Conservation (phyloP, 2,888 invertebrate genomes). For the Agriopis marginaria region DNA sequence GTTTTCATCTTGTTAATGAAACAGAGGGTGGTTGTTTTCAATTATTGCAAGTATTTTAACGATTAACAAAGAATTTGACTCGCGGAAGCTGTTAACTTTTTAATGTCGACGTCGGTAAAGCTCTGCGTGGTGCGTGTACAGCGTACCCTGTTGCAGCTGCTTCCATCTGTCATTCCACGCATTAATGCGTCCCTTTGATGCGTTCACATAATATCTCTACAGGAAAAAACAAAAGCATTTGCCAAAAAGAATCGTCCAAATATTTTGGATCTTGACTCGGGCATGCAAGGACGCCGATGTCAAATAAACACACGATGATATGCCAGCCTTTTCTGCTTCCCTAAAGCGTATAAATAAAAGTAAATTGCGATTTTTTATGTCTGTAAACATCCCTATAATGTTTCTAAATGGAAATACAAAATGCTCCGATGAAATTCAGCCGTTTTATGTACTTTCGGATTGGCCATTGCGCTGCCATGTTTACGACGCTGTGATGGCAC, state of each 20-base stretch:
- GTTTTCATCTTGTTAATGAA: background rate
- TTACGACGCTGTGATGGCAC: slow-evolving; percentile 47
- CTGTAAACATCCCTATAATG: slow-evolving; percentile 39
- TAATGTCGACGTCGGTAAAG: slow-evolving; percentile 21
- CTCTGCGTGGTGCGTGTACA: slow-evolving; percentile 19
- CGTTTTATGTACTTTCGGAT: slow-evolving; percentile 35
- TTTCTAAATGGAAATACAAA: slow-evolving; percentile 27
- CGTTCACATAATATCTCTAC: slow-evolving; percentile 51
- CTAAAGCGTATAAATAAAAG: slow-evolving; percentile 37
- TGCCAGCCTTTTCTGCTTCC: slow-evolving; percentile 44
- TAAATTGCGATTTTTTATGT: slow-evolving; percentile 36
- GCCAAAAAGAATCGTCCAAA: slow-evolving; percentile 61
- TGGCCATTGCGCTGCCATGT: slow-evolving; percentile 27
- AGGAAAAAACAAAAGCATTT: slow-evolving; percentile 60
- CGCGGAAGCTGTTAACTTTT: slow-evolving; percentile 30
- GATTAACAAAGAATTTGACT: slow-evolving; percentile 13
- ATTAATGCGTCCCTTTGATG: slow-evolving; percentile 56
- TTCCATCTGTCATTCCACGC: slow-evolving; percentile 44
- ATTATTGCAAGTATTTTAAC: slow-evolving; percentile 16
- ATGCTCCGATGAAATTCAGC: slow-evolving; percentile 25
- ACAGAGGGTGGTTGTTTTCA: background rate
- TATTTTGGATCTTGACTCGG: slow-evolving; percentile 55
- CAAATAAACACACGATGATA: slow-evolving; percentile 53
- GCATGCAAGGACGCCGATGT: slow-evolving; percentile 57
- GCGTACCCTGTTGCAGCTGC: slow-evolving; percentile 46